phyloP scores from a whole-genome alignment of 1,140 invertebrate genomes.

The Drosophila melanogaster region Release_6_plus_ISO1_MT NT_033779.5:13287501-13288000 shows the following conservation, averaged over 20 bases:
- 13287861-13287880: constrained; percentile 62
- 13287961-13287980: constrained; percentile 67
- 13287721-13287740: constrained; percentile 90
- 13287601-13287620: constrained; percentile 32
- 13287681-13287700: constrained; percentile 67
- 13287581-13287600: constrained; percentile 63
- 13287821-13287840: constrained; percentile 70
- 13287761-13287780: constrained; percentile 66
- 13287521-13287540: constrained; percentile 90
- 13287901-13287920: constrained; percentile 61
- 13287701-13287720: constrained; percentile 84
- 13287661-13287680: constrained; percentile 56
- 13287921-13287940: constrained; percentile 81
- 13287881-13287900: constrained; percentile 57
- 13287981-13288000: constrained; percentile 85
- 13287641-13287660: constrained; percentile 59
- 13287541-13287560: constrained; percentile 59
- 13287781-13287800: constrained; percentile 84
- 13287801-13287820: constrained; percentile 80
- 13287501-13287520: constrained; percentile 95
- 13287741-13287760: constrained; percentile 88
- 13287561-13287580: constrained; percentile 65
- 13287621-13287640: constrained; percentile 59
- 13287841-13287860: constrained; percentile 74
- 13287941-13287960: constrained; percentile 69